These are phyloP conservation scores for Garrulus glandarius DNA, from an alignment of 2,797 vertebrate species.

Conservation along the genomic window DNA sequence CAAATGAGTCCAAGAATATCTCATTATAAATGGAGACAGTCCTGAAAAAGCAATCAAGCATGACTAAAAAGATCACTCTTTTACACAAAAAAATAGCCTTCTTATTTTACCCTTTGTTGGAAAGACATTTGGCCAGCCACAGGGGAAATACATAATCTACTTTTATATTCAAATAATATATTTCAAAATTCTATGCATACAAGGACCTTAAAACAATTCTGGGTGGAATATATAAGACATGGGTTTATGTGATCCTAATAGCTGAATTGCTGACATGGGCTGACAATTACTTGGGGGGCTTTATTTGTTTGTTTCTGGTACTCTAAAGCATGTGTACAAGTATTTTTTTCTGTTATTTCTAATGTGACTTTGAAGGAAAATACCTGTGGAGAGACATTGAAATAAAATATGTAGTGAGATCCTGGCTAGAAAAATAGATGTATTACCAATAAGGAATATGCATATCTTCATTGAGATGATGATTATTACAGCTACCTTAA, in stretches of 20 bases:
- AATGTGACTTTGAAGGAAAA: slow-evolving; percentile 8
- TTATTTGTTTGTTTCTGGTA: slow-evolving; percentile 33
- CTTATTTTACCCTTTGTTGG: slow-evolving; percentile 82
- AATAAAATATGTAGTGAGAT: not conserved
- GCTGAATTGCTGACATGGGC: slow-evolving; percentile 67
- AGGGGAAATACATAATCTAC: slow-evolving; percentile 84
- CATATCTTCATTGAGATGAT: not conserved
- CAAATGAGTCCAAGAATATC: slow-evolving; percentile 81
- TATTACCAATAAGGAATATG: not conserved
- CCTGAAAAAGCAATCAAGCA: slow-evolving; percentile 81
- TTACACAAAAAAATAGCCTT: slow-evolving; percentile 81
- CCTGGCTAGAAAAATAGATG: not conserved
- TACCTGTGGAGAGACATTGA: not conserved
- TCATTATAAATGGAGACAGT: slow-evolving; percentile 83
- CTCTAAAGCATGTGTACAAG: not conserved
- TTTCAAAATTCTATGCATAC: slow-evolving; percentile 75
- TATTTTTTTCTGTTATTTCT: slow-evolving; percentile 5
- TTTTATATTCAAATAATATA: slow-evolving; percentile 83
- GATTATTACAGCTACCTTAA: not conserved
- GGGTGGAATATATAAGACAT: slow-evolving; percentile 60
- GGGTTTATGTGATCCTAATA: slow-evolving; percentile 69
- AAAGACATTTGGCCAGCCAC: slow-evolving; percentile 83
- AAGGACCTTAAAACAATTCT: slow-evolving; percentile 77
- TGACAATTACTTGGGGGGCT: slow-evolving; percentile 48
- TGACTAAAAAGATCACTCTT: slow-evolving; percentile 84